These are phyloP conservation scores for Amazona finschi DNA, from an alignment of 2,797 vertebrate genomes.

Conservation along the genomic window DNA sequence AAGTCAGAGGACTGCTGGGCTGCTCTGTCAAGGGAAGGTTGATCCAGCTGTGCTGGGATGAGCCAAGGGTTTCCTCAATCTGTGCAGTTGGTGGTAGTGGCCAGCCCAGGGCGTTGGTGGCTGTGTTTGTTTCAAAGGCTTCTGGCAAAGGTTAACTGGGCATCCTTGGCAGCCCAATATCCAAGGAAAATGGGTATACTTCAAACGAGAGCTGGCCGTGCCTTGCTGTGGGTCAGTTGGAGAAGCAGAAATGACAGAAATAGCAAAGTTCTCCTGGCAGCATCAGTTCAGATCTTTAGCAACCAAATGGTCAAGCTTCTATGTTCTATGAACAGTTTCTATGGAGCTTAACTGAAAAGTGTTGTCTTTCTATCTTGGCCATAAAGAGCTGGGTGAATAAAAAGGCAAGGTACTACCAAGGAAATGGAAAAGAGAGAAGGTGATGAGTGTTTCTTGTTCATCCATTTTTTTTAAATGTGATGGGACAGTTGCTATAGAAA, in stretches of 20 bases:
- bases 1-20: neutral
- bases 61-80: neutral
- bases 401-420: neutral
- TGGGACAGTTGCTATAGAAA: slow-evolving; percentile 44
- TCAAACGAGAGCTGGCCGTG: neutral
- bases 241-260: neutral
- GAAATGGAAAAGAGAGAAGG: neutral
- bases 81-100: neutral
- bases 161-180: neutral
- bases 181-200: neutral
- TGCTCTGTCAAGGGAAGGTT: neutral
- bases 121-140: neutral
- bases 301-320: neutral
- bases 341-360: neutral
- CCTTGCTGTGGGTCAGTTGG: neutral
- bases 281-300: neutral
- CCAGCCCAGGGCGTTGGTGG: neutral
- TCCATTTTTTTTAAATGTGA: neutral
- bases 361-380: neutral
- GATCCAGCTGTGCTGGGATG: neutral
- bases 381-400: neutral
- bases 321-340: neutral
- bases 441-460: neutral
- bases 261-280: neutral
- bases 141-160: neutral